phyloP scores from a whole-genome alignment of 2,888 invertebrate species.

The Onthophagus sagittarius region DNA sequence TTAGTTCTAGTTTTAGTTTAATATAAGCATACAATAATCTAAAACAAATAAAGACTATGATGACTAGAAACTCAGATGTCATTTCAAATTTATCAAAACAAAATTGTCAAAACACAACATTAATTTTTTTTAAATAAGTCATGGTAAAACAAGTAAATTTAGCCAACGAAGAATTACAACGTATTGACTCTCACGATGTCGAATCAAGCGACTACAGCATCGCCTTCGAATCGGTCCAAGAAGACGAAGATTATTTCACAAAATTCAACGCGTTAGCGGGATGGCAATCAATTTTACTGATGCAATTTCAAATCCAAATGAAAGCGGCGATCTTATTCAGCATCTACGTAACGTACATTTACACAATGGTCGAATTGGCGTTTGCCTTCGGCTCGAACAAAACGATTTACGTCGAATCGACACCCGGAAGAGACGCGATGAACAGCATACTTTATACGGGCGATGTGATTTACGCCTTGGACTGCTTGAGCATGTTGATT shows the following conservation, averaged over 20 bases:
- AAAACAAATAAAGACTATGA: too few species aligned
- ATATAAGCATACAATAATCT: too few species aligned
- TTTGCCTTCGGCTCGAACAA: slow-evolving; percentile 12
- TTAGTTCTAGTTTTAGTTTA: too few species aligned
- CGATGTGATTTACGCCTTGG: slow-evolving; percentile 21
- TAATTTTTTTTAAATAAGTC: too few species aligned
- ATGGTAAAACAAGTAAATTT: not conserved
- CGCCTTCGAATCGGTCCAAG: not conserved
- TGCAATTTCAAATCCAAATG: slow-evolving; percentile 18
- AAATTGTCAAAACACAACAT: too few species aligned
- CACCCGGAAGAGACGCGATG: not conserved
- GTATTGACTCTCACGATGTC: not conserved
- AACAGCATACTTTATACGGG: slow-evolving; percentile 17
- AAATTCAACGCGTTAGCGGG: slow-evolving; percentile 11
- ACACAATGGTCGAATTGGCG: slow-evolving; percentile 11
- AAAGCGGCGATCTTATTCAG: slow-evolving; percentile 9
- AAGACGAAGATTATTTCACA: slow-evolving; percentile 13
- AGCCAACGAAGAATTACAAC: not conserved
- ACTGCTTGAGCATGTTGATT: slow-evolving; percentile 19
- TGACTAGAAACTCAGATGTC: too few species aligned
- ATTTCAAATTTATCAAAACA: too few species aligned
- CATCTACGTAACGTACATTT: slow-evolving; percentile 20
- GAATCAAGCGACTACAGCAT: not conserved
- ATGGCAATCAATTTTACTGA: slow-evolving; percentile 13
- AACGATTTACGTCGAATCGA: not conserved